Conservation (phyloP, 2,113 vertebrate genomes). For the Progne subis region DNA sequence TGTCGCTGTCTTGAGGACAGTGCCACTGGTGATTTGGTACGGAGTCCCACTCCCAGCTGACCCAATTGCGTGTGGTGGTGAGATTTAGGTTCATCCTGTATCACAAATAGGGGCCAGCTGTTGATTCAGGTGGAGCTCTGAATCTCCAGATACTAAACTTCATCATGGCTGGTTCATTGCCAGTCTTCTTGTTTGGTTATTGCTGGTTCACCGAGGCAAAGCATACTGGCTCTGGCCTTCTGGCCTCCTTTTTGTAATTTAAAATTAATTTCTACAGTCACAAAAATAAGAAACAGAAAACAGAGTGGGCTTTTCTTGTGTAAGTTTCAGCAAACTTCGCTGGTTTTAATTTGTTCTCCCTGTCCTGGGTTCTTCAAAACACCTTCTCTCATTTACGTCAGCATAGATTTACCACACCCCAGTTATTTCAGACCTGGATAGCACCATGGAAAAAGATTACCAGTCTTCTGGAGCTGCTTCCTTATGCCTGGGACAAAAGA, state of each 20-base stretch:
- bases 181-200: neutral
- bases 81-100: neutral
- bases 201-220: neutral
- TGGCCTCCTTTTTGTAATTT: neutral
- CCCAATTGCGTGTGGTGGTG: neutral
- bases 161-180: neutral
- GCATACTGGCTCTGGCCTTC: neutral
- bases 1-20: neutral
- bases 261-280: neutral
- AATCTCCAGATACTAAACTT: neutral
- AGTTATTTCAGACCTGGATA: constrained; percentile 52
- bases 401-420: constrained; percentile 48
- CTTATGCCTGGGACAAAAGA: neutral
- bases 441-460: constrained; percentile 43
- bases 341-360: constrained; percentile 48
- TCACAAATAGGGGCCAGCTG: neutral
- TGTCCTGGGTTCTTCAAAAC: constrained; percentile 33
- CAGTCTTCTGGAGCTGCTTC: neutral
- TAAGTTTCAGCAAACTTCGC: neutral
- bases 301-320: neutral
- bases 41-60: neutral
- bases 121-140: neutral
- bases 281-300: constrained; percentile 11
- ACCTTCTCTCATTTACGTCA: constrained; percentile 55
- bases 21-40: neutral